Conservation (phyloP, 2,113 vertebrate species). For the Ictalurus furcatus region DNA sequence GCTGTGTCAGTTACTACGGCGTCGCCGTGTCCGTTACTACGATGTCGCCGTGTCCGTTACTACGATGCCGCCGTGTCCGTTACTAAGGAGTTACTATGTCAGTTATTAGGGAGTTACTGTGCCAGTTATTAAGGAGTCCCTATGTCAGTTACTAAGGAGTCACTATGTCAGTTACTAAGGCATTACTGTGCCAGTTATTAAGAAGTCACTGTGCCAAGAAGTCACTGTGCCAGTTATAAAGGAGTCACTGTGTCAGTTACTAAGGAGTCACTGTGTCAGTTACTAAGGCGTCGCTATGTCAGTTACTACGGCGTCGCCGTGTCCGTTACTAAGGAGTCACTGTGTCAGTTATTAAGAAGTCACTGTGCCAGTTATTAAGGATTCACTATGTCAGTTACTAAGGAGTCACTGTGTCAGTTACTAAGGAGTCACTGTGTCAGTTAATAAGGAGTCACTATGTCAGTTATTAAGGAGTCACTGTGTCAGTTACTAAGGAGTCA, state of each 20-base stretch:
- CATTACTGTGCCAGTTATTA: neutral
- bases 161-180: neutral
- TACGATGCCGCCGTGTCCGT: neutral
- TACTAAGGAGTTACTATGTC: neutral
- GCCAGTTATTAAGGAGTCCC: neutral
- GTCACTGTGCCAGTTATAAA: neutral
- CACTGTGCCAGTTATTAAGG: neutral
- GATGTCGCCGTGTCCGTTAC: no score
- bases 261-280: neutral
- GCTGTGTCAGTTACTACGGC: no score
- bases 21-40: neutral
- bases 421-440: neutral
- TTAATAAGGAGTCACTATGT: no score
- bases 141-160: neutral
- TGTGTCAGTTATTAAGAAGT: neutral
- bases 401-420: neutral
- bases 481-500: neutral
- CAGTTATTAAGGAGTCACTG: neutral
- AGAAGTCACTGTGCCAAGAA: neutral
- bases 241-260: neutral
- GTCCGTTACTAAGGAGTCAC: neutral
- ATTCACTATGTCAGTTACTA: neutral
- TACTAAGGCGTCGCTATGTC: neutral
- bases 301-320: neutral
- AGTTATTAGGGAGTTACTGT: neutral